Conservation (phyloP, 2,888 invertebrate genomes). For the Lucinisca nassula region DNA sequence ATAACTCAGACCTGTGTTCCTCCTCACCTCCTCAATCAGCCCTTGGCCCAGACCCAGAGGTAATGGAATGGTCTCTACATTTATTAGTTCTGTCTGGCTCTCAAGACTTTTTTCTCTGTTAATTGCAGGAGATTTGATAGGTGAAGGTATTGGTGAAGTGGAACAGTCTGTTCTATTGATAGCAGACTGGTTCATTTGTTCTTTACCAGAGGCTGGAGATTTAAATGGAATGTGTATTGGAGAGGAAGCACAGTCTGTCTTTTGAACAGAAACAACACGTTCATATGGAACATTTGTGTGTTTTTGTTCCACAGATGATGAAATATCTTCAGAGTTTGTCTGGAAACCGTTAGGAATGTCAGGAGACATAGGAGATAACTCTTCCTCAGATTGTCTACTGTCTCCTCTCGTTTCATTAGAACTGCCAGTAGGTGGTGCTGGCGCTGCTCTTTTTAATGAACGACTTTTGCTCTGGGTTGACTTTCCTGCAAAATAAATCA, state of each 20-base stretch:
- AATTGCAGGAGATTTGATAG: constrained; percentile 16
- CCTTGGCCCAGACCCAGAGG: constrained; percentile 77
- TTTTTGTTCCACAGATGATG: background rate
- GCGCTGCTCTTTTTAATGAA: constrained; percentile 50
- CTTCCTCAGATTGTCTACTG: background rate
- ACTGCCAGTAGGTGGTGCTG: constrained; percentile 38
- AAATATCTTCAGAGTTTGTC: background rate
- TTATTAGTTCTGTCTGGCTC: constrained; percentile 23
- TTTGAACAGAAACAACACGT: background rate
- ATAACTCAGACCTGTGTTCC: constrained; percentile 83
- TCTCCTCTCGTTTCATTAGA: background rate
- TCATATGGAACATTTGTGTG: background rate
- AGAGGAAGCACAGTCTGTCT: constrained; percentile 11
- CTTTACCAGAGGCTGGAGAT: background rate
- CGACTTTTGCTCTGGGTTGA: background rate
- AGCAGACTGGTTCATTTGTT: background rate
- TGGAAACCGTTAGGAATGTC: background rate
- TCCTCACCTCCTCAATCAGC: constrained; percentile 81
- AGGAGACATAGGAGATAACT: background rate
- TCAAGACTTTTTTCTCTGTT: background rate
- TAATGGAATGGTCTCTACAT: constrained; percentile 55
- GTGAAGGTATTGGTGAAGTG: constrained; percentile 51
- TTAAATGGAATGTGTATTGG: background rate
- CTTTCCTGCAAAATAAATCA: background rate
- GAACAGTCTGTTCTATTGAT: constrained; percentile 30